Evolutionary conservation across 2,888 invertebrate species (phyloP).

Genomic region (Caenorhabditis panamensis): DNA sequence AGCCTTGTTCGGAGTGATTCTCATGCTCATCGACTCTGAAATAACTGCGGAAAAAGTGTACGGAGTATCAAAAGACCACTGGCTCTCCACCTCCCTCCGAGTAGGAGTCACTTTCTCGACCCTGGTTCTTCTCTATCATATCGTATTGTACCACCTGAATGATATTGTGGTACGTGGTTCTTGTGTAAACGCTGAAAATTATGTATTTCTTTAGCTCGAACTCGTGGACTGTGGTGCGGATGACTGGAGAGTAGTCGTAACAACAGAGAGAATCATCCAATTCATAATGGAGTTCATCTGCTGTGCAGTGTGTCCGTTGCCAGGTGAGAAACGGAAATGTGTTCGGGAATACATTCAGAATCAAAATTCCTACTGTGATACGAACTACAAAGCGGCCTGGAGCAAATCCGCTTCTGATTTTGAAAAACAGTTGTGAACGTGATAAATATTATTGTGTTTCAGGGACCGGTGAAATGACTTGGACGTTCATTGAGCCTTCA

Average conservation of each 20-base stretch:
- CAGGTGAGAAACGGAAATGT: slow-evolving; percentile 51
- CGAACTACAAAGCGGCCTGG: not conserved
- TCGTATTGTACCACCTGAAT: slow-evolving; percentile 79
- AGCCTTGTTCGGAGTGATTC: slow-evolving; percentile 74
- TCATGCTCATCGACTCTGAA: slow-evolving; percentile 80
- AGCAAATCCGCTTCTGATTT: not conserved
- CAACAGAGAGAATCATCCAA: slow-evolving; percentile 91
- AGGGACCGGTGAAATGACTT: slow-evolving; percentile 66
- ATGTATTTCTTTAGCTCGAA: slow-evolving; percentile 89
- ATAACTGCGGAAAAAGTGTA: slow-evolving; percentile 75
- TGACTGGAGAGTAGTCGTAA: slow-evolving; percentile 99
- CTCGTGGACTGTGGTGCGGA: slow-evolving; percentile 99
- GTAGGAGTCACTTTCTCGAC: slow-evolving; percentile 74
- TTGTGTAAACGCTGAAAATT: not conserved
- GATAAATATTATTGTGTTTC: not conserved
- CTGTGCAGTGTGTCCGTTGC: slow-evolving; percentile 88
- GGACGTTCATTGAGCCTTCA: slow-evolving; percentile 68
- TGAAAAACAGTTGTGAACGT: too few species aligned
- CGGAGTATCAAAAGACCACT: slow-evolving; percentile 70
- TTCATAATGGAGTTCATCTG: slow-evolving; percentile 89
- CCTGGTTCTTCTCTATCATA: slow-evolving; percentile 73
- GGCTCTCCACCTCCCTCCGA: slow-evolving; percentile 72
- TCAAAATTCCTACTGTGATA: not conserved
- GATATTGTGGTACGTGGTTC: slow-evolving; percentile 75
- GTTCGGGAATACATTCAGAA: not conserved